Percentiles rank a stretch among this genome's conserved stretches.
These are phyloP conservation scores for Pelochelys cantorii DNA, from an alignment of 2,797 vertebrate genomes.

Conservation along the genomic window DNA sequence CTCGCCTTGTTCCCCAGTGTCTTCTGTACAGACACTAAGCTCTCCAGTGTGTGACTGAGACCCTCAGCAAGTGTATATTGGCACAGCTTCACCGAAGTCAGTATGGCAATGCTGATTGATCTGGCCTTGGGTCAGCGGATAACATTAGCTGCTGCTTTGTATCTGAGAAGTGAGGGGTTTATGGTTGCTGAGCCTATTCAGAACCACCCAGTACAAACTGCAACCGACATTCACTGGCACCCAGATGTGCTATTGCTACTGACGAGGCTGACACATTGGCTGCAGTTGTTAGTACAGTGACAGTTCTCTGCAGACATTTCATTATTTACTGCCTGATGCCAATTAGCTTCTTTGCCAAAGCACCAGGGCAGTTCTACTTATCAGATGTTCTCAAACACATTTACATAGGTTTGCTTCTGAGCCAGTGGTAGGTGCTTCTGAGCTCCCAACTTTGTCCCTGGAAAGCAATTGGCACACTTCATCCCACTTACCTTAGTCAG, in stretches of 20 bases:
- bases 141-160: neutral
- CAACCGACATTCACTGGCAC: neutral
- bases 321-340: neutral
- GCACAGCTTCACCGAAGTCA: neutral
- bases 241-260: neutral
- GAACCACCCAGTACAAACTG: neutral
- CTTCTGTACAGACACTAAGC: neutral
- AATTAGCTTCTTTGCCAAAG: neutral
- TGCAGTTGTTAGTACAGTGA: neutral
- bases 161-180: slow-evolving; percentile 28
- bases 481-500: neutral
- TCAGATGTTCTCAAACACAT: neutral
- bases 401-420: neutral
- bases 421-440: neutral
- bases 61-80: slow-evolving; percentile 6
- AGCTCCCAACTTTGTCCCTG: neutral
- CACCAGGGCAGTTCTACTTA: neutral
- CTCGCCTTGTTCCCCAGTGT: neutral
- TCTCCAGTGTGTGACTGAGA: neutral
- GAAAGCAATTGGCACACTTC: neutral
- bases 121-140: neutral
- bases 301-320: neutral
- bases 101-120: neutral
- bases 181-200: neutral
- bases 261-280: neutral